phyloP scores from a whole-genome alignment of 2,113 vertebrate species.

The Helogale parvula region DNA sequence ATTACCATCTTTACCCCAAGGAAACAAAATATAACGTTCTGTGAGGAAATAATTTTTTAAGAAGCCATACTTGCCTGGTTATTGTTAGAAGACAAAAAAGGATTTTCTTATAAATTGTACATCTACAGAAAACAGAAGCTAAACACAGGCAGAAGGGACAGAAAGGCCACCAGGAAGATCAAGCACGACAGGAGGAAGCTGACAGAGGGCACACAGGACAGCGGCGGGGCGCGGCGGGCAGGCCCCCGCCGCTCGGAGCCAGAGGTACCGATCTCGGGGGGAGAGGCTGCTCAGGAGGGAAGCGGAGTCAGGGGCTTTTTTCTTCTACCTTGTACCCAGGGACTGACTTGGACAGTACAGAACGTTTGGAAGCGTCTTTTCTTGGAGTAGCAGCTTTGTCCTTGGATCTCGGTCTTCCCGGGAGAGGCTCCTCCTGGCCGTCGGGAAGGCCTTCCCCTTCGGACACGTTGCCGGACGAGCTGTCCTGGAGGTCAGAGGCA shows the following conservation, averaged over 20 bases:
- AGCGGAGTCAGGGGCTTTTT: conserved; percentile 97
- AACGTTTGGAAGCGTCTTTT: conserved; percentile 93
- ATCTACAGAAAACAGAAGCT: conserved; percentile 75
- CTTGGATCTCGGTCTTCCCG: conserved; percentile 92
- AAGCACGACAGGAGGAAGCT: conserved; percentile 80
- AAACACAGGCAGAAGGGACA: conserved; percentile 77
- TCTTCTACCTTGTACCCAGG: conserved; percentile 99
- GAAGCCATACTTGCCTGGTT: conserved; percentile 65
- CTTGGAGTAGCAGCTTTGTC: conserved; percentile 91
- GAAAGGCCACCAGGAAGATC: conserved; percentile 79
- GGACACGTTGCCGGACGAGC: conserved; percentile 95
- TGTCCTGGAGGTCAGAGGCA: conserved; percentile 90
- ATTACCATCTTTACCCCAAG: background rate
- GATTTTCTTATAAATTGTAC: conserved; percentile 52
- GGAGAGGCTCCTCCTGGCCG: conserved; percentile 92
- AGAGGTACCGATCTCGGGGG: conserved; percentile 83
- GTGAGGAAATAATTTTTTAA: conserved; percentile 24
- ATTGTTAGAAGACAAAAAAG: background rate
- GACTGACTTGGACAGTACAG: conserved; percentile 93
- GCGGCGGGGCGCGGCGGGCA: conserved; percentile 80
- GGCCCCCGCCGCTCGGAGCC: conserved; percentile 76
- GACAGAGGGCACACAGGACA: conserved; percentile 79
- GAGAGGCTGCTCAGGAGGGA: conserved; percentile 85
- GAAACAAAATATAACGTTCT: conserved; percentile 48
- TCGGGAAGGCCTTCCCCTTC: conserved; percentile 93